Evolutionary conservation across 2,113 vertebrate species (phyloP).

Genomic region (Progne subis): DNA sequence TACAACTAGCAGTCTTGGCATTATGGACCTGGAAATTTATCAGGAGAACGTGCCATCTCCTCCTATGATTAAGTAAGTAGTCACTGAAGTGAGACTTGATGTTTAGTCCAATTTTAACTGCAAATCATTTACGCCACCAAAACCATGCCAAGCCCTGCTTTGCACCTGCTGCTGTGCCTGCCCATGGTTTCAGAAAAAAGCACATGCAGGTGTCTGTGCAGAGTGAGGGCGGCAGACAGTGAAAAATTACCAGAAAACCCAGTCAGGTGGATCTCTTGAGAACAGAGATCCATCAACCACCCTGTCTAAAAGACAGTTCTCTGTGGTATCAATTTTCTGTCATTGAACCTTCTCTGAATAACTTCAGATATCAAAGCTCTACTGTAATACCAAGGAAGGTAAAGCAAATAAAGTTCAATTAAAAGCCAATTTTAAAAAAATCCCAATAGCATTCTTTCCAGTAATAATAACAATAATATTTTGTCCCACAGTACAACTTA

Average conservation of each 20-base stretch:
- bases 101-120: constrained; percentile 67
- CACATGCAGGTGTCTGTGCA: background rate
- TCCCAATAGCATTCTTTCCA: background rate
- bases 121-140: constrained; percentile 9
- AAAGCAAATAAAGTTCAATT: background rate
- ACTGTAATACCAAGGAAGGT: background rate
- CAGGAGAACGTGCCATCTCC: constrained; percentile 84
- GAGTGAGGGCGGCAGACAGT: background rate
- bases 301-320: background rate
- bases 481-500: background rate
- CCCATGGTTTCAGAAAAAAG: background rate
- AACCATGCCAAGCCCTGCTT: constrained; percentile 55
- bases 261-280: background rate
- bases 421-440: background rate
- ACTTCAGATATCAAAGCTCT: background rate
- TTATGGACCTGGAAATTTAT: constrained; percentile 90
- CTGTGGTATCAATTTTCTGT: background rate
- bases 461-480: background rate
- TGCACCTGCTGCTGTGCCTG: constrained; percentile 23
- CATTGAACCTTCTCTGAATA: background rate
- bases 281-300: background rate
- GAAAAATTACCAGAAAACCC: background rate
- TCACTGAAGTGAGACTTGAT: constrained; percentile 52
- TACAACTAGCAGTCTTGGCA: constrained; percentile 89
- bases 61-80: constrained; percentile 87